Percentiles rank a stretch among this genome's conserved stretches.
These are phyloP conservation scores for Fabriciana adippe DNA, from an alignment of 2,888 invertebrate species.

Conservation along the genomic window DNA sequence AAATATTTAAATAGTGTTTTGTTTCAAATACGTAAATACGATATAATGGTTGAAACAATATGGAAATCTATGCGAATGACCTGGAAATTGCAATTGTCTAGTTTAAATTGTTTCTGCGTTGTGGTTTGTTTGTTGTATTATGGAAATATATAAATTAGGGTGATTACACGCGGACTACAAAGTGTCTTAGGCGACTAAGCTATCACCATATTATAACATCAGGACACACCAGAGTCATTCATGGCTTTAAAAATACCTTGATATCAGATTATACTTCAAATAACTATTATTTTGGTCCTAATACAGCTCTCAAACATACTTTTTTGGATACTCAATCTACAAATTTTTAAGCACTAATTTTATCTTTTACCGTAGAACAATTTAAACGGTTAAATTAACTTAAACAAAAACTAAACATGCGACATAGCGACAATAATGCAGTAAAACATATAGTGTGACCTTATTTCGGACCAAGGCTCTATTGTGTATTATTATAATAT, in stretches of 20 bases:
- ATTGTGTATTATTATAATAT: slow-evolving; percentile 17
- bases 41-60: slow-evolving; percentile 18
- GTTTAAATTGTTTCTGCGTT: slow-evolving; percentile 27
- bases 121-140: slow-evolving; percentile 26
- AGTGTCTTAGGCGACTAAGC: not conserved
- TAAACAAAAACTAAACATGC: not conserved
- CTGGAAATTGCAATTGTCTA: slow-evolving; percentile 29
- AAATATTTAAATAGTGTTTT: slow-evolving; percentile 16
- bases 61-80: slow-evolving; percentile 27
- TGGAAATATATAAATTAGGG: slow-evolving; percentile 24
- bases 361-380: not conserved
- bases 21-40: slow-evolving; percentile 3
- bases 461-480: slow-evolving; percentile 4
- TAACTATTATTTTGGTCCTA: no score
- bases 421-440: slow-evolving; percentile 2
- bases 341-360: no score
- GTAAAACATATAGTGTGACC: not conserved
- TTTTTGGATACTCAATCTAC: no score
- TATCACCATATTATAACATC: no score
- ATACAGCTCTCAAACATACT: no score
- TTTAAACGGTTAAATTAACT: no score
- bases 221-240: no score
- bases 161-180: slow-evolving; percentile 1
- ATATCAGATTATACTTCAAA: no score
- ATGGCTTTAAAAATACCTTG: no score